phyloP scores from a whole-genome alignment of 2,888 invertebrate species.

The Steinernema hermaphroditum region DNA sequence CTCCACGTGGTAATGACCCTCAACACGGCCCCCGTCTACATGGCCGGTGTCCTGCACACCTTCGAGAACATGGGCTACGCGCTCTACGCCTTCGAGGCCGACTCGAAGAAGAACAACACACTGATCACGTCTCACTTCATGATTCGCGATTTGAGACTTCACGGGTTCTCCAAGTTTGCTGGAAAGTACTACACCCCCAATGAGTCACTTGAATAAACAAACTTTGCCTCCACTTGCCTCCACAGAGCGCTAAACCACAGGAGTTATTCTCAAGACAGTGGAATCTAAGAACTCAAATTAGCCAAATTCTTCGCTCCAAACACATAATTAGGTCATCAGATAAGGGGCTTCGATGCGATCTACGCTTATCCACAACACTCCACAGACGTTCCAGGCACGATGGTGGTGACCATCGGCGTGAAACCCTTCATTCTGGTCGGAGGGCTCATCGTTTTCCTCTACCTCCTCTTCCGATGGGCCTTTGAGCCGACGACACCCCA shows the following conservation, averaged over 20 bases:
- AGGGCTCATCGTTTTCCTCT: neutral
- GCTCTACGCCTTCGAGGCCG: neutral
- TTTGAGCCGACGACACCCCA: neutral
- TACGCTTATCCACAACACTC: no score
- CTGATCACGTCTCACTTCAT: neutral
- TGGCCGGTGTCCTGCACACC: neutral
- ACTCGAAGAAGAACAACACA: neutral
- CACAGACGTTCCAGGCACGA: neutral
- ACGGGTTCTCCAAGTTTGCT: neutral
- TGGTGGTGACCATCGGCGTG: neutral
- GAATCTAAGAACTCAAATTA: no score
- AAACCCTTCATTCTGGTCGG: neutral
- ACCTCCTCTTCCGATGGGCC: neutral
- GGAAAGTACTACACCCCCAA: neutral
- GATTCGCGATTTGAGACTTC: neutral
- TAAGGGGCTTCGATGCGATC: neutral
- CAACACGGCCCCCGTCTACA: neutral
- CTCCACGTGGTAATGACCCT: neutral
- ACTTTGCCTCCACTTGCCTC: no score
- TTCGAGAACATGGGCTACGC: constrained; percentile 9
- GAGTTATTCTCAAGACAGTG: no score
- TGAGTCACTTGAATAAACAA: no score
- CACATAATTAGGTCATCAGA: constrained; percentile 1
- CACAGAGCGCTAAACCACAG: no score
- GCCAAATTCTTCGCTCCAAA: no score